Evolutionary conservation across 2,888 invertebrate species (phyloP).

Genomic region (Dyspetes luteomarginatus): DNA sequence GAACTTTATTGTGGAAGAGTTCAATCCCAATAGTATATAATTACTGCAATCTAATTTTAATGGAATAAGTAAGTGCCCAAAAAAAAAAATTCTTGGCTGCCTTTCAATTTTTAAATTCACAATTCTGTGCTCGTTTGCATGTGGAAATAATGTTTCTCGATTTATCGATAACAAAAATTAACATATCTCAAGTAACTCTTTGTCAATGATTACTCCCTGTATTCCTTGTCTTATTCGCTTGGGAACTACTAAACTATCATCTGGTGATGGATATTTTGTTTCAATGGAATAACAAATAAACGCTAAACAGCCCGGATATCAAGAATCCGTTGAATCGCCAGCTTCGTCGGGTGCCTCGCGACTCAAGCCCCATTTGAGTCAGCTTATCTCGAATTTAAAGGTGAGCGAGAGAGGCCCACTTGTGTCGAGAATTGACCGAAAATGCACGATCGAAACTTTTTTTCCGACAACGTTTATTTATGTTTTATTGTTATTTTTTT

Average conservation of each 20-base stretch:
- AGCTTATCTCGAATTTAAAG: constrained; percentile 89
- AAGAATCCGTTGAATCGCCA: constrained; percentile 79
- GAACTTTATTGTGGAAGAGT: no score
- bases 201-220: constrained; percentile 41
- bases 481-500: not conserved
- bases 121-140: not conserved
- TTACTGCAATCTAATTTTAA: no score
- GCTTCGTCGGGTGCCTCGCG: constrained; percentile 82
- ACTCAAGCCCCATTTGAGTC: constrained; percentile 88
- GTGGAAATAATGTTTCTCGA: constrained; percentile 15
- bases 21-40: no score
- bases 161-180: constrained; percentile 10
- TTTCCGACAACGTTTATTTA: not conserved
- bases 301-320: constrained; percentile 78
- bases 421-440: constrained; percentile 14
- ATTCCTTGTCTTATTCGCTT: constrained; percentile 63
- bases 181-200: constrained; percentile 35
- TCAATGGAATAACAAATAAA: constrained; percentile 58
- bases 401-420: constrained; percentile 84
- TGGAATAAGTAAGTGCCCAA: no score
- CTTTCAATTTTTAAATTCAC: constrained; percentile 4
- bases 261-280: constrained; percentile 66
- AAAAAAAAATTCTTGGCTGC: constrained; percentile 13
- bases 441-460: constrained; percentile 47
- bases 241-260: constrained; percentile 62